Percentiles rank a stretch among this genome's conserved stretches.
These are phyloP conservation scores for Callipepla squamata DNA, from an alignment of 2,113 vertebrate species.

Conservation along the genomic window DNA sequence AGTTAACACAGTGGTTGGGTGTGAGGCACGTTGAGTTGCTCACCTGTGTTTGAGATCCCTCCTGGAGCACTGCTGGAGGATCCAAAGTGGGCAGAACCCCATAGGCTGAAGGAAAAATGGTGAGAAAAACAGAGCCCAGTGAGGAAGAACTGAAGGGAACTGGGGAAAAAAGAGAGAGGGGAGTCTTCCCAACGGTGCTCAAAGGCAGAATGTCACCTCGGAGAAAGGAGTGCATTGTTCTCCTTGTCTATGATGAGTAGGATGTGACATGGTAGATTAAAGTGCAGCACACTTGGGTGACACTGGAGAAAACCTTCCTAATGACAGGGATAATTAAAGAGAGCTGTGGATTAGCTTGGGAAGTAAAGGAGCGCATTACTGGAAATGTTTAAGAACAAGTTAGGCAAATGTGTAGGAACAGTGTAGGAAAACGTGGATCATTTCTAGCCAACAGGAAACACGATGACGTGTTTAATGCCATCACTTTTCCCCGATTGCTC, in stretches of 20 bases:
- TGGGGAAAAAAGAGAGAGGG: neutral
- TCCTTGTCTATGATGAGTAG: neutral
- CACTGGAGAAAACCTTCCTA: neutral
- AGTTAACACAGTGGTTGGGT: neutral
- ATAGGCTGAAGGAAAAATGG: neutral
- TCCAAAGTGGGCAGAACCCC: neutral
- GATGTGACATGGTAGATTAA: neutral
- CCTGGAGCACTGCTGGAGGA: neutral
- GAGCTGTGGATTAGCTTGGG: neutral
- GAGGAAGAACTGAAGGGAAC: neutral
- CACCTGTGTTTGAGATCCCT: rapidly evolving
- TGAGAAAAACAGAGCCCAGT: neutral
- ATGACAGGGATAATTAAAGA: slow-evolving; percentile 35
- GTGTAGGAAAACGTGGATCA: neutral
- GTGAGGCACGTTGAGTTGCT: rapidly evolving
- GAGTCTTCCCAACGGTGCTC: neutral
- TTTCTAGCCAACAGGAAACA: neutral
- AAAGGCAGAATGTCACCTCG: rapidly evolving
- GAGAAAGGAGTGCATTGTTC: neutral
- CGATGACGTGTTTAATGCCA: neutral
- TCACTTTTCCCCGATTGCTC: neutral
- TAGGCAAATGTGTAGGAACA: neutral
- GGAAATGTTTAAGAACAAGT: slow-evolving; percentile 27
- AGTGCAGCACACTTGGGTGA: neutral
- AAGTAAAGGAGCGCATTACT: neutral